Conservation (phyloP, 2,797 vertebrate genomes). For the Cryptoblepharus egeriae region DNA sequence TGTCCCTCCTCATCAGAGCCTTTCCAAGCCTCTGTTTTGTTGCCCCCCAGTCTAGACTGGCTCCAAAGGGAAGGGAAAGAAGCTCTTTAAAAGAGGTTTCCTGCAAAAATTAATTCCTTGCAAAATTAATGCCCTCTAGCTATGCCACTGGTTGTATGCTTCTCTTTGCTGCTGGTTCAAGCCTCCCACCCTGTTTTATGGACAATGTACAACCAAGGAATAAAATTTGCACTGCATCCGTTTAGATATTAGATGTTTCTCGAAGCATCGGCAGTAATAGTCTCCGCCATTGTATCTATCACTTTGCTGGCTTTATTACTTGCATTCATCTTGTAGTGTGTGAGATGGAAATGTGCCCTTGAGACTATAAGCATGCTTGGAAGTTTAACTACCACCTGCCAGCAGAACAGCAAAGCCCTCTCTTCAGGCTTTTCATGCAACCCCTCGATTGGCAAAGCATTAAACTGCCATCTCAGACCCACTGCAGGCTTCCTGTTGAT, state of each 20-base stretch:
- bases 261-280: constrained; percentile 2
- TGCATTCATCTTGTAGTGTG: constrained; percentile 18
- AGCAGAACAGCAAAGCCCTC: constrained; percentile 1
- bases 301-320: constrained; percentile 23
- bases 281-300: constrained; percentile 6
- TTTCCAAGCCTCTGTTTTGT: too few species aligned
- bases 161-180: neutral
- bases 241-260: constrained; percentile 21
- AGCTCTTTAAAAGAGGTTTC: too few species aligned
- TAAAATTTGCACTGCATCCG: neutral
- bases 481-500: neutral
- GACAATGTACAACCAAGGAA: constrained; percentile 3
- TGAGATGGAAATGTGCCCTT: constrained; percentile 26
- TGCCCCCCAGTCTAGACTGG: too few species aligned
- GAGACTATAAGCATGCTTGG: constrained; percentile 10
- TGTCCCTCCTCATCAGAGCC: too few species aligned
- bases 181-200: neutral
- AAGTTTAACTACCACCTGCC: constrained; percentile 30
- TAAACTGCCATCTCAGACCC: neutral
- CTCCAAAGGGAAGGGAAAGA: too few species aligned
- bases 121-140: too few species aligned
- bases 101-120: too few species aligned
- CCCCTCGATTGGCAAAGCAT: constrained; percentile 1
- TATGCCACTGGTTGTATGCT: too few species aligned
- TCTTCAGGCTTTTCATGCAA: neutral